phyloP scores from a whole-genome alignment of 2,888 invertebrate species.

The Emesis furor region DNA sequence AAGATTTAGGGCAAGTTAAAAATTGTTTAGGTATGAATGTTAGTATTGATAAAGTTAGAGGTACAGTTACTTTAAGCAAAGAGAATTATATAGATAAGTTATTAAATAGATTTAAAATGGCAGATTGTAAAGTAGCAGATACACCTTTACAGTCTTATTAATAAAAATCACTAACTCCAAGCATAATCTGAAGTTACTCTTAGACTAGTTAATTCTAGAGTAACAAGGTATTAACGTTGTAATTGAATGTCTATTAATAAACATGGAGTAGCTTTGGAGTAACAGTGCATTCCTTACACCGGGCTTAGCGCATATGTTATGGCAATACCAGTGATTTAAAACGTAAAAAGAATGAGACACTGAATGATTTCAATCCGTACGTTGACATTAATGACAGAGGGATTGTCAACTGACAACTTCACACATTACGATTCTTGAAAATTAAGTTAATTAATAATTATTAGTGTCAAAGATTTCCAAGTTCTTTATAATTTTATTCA shows the following conservation, averaged over 20 bases:
- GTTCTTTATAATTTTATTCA: too few relatives aligned
- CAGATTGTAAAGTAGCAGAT: not conserved
- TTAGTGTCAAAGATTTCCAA: too few relatives aligned
- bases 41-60: not conserved
- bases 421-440: too few relatives aligned
- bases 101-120: not conserved
- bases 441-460: too few relatives aligned
- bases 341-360: not conserved
- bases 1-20: not conserved
- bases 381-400: too few relatives aligned
- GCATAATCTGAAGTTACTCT: not conserved
- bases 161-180: not conserved
- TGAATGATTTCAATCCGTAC: not conserved
- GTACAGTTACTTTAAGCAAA: not conserved
- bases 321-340: not conserved
- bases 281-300: constrained; percentile 28
- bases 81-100: not conserved
- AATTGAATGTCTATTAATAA: not conserved
- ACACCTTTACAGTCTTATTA: not conserved
- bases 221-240: not conserved
- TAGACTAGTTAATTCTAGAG: not conserved
- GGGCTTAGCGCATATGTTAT: constrained; percentile 21
- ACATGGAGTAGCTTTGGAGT: not conserved
- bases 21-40: too few relatives aligned
- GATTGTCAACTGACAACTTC: too few relatives aligned